Conservation (phyloP, 2,113 vertebrate species). For the Polypterus bichir region DNA sequence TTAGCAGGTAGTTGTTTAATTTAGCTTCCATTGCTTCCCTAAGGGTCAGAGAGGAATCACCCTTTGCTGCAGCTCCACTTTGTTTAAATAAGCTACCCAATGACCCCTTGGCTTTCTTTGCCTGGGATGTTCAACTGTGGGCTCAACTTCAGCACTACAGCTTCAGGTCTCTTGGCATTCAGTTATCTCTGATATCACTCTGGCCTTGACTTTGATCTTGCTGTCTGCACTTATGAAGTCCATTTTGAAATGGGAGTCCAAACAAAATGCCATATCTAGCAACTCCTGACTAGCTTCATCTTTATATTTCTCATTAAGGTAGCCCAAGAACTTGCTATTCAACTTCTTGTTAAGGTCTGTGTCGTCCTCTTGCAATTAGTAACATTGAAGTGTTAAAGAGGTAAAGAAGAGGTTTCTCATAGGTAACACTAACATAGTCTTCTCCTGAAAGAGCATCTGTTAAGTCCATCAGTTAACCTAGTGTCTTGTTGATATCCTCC, state of each 20-base stretch:
- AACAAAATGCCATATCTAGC: too few species aligned
- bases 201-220: constrained; percentile 11
- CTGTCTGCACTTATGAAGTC: constrained; percentile 18
- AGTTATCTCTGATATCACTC: constrained; percentile 11
- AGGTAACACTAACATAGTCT: constrained; percentile 10
- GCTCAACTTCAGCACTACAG: constrained; percentile 6
- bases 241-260: constrained; percentile 14
- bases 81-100: constrained; percentile 16
- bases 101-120: constrained; percentile 13
- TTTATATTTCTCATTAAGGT: too few species aligned
- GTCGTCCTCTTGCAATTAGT: constrained; percentile 8
- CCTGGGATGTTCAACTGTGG: background rate
- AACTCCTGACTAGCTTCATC: too few species aligned
- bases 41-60: constrained; percentile 5
- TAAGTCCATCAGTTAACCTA: constrained; percentile 14
- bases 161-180: constrained; percentile 16
- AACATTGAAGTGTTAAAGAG: too few species aligned
- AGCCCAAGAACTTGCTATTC: too few species aligned
- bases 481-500: constrained; percentile 12
- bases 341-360: constrained; percentile 9
- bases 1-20: too few species aligned
- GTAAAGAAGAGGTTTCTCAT: constrained; percentile 14
- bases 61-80: constrained; percentile 10
- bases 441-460: constrained; percentile 18
- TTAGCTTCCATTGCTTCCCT: constrained; percentile 19